Percentiles rank a stretch among this genome's conserved stretches.
These are phyloP conservation scores for Nasonovia ribisnigri DNA, from an alignment of 2,888 invertebrate genomes.

Conservation along the genomic window DNA sequence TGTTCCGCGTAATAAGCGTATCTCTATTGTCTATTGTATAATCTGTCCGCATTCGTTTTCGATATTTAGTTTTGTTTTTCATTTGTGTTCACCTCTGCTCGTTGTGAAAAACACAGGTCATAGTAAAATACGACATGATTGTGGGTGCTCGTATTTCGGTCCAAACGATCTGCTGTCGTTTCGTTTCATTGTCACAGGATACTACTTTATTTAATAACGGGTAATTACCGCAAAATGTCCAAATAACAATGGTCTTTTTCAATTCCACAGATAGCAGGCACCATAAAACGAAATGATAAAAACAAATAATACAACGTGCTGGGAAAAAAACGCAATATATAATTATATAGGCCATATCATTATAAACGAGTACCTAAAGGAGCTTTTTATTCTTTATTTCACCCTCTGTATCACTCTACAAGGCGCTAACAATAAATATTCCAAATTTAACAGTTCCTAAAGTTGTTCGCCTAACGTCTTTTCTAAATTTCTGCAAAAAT, in stretches of 20 bases:
- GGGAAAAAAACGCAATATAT: neutral
- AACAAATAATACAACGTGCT: neutral
- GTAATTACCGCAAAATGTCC: slow-evolving; percentile 44
- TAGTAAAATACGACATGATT: neutral
- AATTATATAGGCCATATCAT: neutral
- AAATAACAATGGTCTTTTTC: neutral
- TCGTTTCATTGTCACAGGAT: neutral
- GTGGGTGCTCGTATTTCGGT: neutral
- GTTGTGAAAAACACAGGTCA: slow-evolving; percentile 3
- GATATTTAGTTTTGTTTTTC: neutral
- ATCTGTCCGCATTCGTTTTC: neutral
- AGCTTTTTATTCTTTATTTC: neutral
- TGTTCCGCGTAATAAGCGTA: neutral
- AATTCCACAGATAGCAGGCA: neutral
- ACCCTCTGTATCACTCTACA: neutral
- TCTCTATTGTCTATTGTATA: neutral
- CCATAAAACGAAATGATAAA: slow-evolving; percentile 7
- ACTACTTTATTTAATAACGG: slow-evolving; percentile 26
- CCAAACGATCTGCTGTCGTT: slow-evolving; percentile 15
- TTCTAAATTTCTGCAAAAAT: slow-evolving; percentile 23
- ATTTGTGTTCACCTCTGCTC: neutral
- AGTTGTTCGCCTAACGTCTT: neutral
- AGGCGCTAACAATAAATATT: neutral
- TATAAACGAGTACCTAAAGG: neutral
- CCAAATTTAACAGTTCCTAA: neutral